Percentiles rank a stretch among this genome's conserved stretches.
Evolutionary conservation across 2,797 vertebrate genomes (phyloP).

Genomic region (Coranthus polyacanthus): DNA sequence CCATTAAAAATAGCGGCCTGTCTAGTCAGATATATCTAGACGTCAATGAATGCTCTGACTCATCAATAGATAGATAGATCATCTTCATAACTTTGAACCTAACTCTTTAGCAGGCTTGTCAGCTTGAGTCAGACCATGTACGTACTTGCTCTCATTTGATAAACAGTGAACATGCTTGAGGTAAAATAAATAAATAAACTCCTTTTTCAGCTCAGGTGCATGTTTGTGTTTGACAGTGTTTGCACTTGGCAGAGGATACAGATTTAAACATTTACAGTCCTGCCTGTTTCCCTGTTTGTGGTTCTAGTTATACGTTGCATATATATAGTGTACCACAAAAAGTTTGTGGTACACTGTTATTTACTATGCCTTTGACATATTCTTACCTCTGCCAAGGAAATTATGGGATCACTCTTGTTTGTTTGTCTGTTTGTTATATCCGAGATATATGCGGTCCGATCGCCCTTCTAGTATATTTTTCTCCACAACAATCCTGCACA

Average conservation of each 20-base stretch:
- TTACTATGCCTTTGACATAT: too few species aligned
- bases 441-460: too few species aligned
- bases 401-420: too few species aligned
- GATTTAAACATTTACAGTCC: not conserved
- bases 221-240: slow-evolving; percentile 28
- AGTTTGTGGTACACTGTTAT: too few species aligned
- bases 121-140: not conserved
- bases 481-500: too few species aligned
- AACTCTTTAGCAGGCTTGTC: not conserved
- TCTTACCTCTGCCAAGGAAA: too few species aligned
- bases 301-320: too few species aligned
- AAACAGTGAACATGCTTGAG: not conserved
- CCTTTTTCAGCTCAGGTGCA: slow-evolving; percentile 1
- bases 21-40: not conserved
- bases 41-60: slow-evolving; percentile 13
- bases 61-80: slow-evolving; percentile 4
- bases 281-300: too few species aligned
- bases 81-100: not conserved
- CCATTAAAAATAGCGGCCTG: too few species aligned
- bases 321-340: too few species aligned
- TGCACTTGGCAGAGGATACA: slow-evolving; percentile 3
- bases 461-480: too few species aligned
- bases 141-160: not conserved
- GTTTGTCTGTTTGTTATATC: too few species aligned
- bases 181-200: not conserved